Evolutionary conservation across 2,888 invertebrate genomes (phyloP).

Genomic region (Ectemnius continuus): DNA sequence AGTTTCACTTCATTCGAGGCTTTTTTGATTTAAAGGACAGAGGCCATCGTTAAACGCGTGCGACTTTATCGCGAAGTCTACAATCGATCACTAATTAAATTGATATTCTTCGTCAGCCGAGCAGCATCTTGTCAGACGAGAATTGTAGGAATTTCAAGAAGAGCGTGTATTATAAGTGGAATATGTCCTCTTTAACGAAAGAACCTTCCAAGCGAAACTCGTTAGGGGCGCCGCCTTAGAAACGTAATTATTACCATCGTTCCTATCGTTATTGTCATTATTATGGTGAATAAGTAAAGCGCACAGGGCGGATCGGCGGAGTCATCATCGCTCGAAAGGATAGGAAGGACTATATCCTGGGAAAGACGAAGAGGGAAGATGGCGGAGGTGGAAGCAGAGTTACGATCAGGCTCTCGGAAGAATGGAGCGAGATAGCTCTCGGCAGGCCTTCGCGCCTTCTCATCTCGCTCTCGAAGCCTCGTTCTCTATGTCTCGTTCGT

Average conservation of each 20-base stretch:
- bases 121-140: slow-evolving; percentile 35
- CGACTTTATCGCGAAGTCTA: slow-evolving; percentile 26
- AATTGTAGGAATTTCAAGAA: too few relatives aligned
- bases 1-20: slow-evolving; percentile 43
- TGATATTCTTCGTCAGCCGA: slow-evolving; percentile 22
- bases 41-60: slow-evolving; percentile 37
- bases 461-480: slow-evolving; percentile 22
- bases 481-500: slow-evolving; percentile 28
- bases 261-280: slow-evolving; percentile 64
- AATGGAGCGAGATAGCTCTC: slow-evolving; percentile 40
- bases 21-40: slow-evolving; percentile 48
- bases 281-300: slow-evolving; percentile 63
- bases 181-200: too few relatives aligned
- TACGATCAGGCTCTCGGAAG: slow-evolving; percentile 32
- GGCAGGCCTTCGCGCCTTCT: slow-evolving; percentile 46
- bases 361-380: slow-evolving; percentile 21
- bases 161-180: too few relatives aligned
- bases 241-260: slow-evolving; percentile 61
- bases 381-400: slow-evolving; percentile 38
- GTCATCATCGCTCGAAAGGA: slow-evolving; percentile 46
- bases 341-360: slow-evolving; percentile 10
- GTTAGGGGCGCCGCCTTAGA: slow-evolving; percentile 43
- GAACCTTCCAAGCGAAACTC: slow-evolving; percentile 30
- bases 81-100: not conserved
- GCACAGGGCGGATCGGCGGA: slow-evolving; percentile 53